These are phyloP conservation scores for Phortica magna DNA, from an alignment of 2,888 invertebrate species.

Conservation along the genomic window DNA sequence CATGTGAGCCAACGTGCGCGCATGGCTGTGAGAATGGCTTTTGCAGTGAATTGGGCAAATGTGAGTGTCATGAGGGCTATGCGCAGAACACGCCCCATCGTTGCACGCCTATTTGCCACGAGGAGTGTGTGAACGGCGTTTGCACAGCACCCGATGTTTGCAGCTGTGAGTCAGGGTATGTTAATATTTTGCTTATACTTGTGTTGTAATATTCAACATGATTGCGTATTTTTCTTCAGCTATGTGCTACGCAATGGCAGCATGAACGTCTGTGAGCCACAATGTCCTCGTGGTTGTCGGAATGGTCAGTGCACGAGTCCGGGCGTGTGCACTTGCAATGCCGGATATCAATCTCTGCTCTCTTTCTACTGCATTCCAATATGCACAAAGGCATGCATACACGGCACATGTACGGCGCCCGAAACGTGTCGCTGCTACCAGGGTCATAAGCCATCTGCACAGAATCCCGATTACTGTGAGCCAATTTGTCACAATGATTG, in stretches of 20 bases:
- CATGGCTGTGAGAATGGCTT: constrained; percentile 77
- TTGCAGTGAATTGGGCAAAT: constrained; percentile 71
- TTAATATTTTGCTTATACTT: background rate
- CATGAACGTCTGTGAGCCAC: constrained; percentile 69
- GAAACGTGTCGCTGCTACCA: constrained; percentile 78
- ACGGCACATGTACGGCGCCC: constrained; percentile 75
- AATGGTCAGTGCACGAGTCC: constrained; percentile 78
- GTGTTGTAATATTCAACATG: background rate
- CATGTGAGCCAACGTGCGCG: constrained; percentile 74
- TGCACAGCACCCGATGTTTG: constrained; percentile 77
- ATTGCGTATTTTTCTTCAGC: constrained; percentile 27
- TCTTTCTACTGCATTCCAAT: constrained; percentile 69
- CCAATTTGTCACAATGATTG: constrained; percentile 73
- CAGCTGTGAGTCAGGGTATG: constrained; percentile 67
- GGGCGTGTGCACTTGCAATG: constrained; percentile 73
- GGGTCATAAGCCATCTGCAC: constrained; percentile 70
- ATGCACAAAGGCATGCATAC: constrained; percentile 66
- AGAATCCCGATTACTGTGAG: constrained; percentile 60
- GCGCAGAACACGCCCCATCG: constrained; percentile 62
- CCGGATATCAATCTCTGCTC: constrained; percentile 69
- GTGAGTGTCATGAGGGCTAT: constrained; percentile 74
- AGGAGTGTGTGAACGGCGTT: constrained; percentile 70
- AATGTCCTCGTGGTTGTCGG: constrained; percentile 65
- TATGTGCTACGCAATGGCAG: constrained; percentile 65
- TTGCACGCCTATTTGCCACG: constrained; percentile 67